Evolutionary conservation across 2,113 vertebrate genomes (phyloP).

Genomic region (Axis porcinus): DNA sequence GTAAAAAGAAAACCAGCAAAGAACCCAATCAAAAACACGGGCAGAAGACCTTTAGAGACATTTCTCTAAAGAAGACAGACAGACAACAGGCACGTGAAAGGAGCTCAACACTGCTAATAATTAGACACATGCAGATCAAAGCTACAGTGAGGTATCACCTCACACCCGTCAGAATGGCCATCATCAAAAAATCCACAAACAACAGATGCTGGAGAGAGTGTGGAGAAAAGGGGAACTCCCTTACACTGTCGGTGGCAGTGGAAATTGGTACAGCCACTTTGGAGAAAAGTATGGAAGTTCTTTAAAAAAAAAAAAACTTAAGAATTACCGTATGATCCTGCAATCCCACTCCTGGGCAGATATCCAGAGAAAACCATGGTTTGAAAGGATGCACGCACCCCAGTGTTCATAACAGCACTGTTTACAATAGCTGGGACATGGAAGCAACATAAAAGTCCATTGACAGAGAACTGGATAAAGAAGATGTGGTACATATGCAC

Average conservation of each 20-base stretch:
- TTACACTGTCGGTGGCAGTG: not conserved
- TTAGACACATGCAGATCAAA: not conserved
- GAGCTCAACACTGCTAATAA: not conserved
- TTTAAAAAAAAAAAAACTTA: not conserved
- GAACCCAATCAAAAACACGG: not conserved
- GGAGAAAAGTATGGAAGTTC: not conserved
- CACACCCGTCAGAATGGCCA: not conserved
- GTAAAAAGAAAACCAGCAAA: not conserved
- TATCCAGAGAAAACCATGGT: not conserved
- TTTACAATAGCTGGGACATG: not conserved
- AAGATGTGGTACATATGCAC: fast-evolving
- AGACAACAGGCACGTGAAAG: fast-evolving
- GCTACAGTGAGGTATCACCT: not conserved
- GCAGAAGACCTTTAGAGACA: not conserved
- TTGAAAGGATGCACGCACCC: not conserved
- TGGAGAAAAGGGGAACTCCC: not conserved
- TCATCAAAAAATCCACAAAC: not conserved
- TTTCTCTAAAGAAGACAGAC: not conserved
- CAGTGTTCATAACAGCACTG: not conserved
- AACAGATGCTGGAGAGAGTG: not conserved
- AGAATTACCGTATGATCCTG: not conserved
- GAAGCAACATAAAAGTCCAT: not conserved
- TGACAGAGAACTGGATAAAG: not conserved
- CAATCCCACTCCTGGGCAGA: not conserved
- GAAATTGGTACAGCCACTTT: not conserved